Conservation (phyloP, 2,113 vertebrate species). For the Anser cygnoides region DNA sequence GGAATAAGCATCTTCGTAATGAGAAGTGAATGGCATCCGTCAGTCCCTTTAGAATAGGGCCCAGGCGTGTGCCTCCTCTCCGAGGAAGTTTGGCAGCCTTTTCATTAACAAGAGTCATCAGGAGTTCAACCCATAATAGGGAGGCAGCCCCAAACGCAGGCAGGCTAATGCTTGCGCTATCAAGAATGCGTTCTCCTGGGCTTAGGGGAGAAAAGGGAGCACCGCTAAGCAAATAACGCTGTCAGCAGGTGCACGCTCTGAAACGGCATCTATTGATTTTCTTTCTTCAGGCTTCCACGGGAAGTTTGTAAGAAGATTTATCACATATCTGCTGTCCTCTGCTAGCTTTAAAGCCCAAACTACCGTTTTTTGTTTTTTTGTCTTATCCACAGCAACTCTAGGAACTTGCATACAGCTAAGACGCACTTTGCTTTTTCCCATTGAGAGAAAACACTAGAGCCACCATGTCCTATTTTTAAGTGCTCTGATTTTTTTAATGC, state of each 20-base stretch:
- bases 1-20: conserved; percentile 84
- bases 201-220: not conserved
- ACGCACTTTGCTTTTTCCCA: not conserved
- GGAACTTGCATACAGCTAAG: not conserved
- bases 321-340: not conserved
- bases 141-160: conserved; percentile 46
- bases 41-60: conserved; percentile 80
- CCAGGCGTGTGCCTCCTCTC: conserved; percentile 74
- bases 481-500: not conserved
- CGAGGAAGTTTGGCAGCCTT: conserved; percentile 80
- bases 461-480: not conserved
- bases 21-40: conserved; percentile 85
- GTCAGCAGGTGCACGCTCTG: conserved; percentile 30
- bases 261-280: not conserved
- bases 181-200: conserved; percentile 23
- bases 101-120: conserved; percentile 82
- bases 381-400: not conserved
- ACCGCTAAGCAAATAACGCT: conserved; percentile 16
- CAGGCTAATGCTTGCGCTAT: conserved; percentile 18
- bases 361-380: not conserved
- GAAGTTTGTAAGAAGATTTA: conserved; percentile 29
- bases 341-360: not conserved
- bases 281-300: conserved; percentile 8
- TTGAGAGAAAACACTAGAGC: not conserved
- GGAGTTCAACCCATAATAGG: conserved; percentile 73